Conservation (phyloP, 1,140 invertebrate genomes). For the Diabrotica virgifera region DNA sequence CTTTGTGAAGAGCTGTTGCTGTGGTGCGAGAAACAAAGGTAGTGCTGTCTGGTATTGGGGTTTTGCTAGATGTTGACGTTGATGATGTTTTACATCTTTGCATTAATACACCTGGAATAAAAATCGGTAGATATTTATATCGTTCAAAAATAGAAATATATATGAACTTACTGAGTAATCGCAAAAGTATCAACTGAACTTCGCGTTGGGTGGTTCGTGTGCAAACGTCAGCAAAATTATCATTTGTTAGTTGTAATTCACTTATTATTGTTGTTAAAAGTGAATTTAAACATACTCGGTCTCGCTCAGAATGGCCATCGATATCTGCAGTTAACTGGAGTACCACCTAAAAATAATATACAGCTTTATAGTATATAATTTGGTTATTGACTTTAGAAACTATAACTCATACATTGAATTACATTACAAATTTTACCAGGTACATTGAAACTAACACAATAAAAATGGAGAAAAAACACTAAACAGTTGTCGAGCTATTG, state of each 20-base stretch:
- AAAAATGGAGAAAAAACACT: too few species aligned
- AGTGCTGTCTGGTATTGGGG: slow-evolving; percentile 52
- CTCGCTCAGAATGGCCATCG: slow-evolving; percentile 78
- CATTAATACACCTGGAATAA: slow-evolving; percentile 26
- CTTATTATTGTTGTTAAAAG: slow-evolving; percentile 71
- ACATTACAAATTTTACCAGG: too few species aligned
- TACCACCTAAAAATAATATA: slow-evolving; percentile 62
- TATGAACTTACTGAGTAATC: slow-evolving; percentile 70
- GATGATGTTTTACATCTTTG: slow-evolving; percentile 34
- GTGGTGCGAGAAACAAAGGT: slow-evolving; percentile 72
- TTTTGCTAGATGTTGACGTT: slow-evolving; percentile 55
- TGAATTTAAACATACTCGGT: slow-evolving; percentile 71
- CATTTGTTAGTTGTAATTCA: slow-evolving; percentile 73
- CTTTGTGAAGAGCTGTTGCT: slow-evolving; percentile 73
- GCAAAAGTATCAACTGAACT: slow-evolving; percentile 85
- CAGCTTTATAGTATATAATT: too few species aligned
- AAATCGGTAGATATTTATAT: not conserved
- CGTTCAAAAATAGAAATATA: slow-evolving; percentile 59
- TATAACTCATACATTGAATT: too few species aligned
- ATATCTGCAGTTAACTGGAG: slow-evolving; percentile 88
- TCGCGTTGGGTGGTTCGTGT: slow-evolving; percentile 66
- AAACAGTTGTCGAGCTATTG: too few species aligned
- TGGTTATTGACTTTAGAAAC: too few species aligned
- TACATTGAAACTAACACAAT: too few species aligned
- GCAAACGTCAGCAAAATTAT: slow-evolving; percentile 55